A percentile compares a stretch with the other conserved stretches of the same genome.
Evolutionary conservation across 1,140 invertebrate species (phyloP).

Genomic region (Himalopsyche phryganea): DNA sequence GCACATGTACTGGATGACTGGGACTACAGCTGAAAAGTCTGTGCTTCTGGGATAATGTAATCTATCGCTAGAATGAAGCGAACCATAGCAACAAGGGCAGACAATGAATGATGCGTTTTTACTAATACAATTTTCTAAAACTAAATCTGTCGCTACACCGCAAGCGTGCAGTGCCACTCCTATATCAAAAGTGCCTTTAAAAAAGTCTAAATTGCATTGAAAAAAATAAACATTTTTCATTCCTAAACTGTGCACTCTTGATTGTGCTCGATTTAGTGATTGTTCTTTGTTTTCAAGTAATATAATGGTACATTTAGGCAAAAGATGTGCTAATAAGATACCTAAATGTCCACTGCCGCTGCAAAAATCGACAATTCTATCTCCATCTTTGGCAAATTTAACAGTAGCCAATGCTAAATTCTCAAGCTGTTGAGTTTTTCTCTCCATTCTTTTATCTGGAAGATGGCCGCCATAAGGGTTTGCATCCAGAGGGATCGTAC

Average conservation of each 20-base stretch:
- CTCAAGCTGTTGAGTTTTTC: conserved; percentile 87
- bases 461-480: conserved; percentile 75
- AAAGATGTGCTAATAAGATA: conserved; percentile 74
- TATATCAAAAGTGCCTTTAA: conserved; percentile 72
- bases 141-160: conserved; percentile 90
- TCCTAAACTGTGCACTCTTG: conserved; percentile 64
- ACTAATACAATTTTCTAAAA: conserved; percentile 77
- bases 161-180: conserved; percentile 90
- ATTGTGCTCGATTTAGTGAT: conserved; percentile 71
- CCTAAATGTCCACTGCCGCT: conserved; percentile 91
- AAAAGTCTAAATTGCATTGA: conserved; percentile 87
- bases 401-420: conserved; percentile 80
- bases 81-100: conserved; percentile 94
- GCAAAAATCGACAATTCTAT: conserved; percentile 89
- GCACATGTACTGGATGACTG: conserved; percentile 68
- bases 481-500: conserved; percentile 63
- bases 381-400: conserved; percentile 58
- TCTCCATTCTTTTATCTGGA: conserved; percentile 65
- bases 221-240: conserved; percentile 76
- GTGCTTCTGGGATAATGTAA: conserved; percentile 70
- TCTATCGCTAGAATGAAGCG: conserved; percentile 70
- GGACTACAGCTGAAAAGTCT: conserved; percentile 50
- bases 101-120: conserved; percentile 79
- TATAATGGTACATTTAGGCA: conserved; percentile 73
- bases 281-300: conserved; percentile 92